A percentile compares a stretch with the other conserved stretches of the same genome.
Evolutionary conservation across 2,888 invertebrate genomes (phyloP).

Genomic region (Cephus pygmeus): DNA sequence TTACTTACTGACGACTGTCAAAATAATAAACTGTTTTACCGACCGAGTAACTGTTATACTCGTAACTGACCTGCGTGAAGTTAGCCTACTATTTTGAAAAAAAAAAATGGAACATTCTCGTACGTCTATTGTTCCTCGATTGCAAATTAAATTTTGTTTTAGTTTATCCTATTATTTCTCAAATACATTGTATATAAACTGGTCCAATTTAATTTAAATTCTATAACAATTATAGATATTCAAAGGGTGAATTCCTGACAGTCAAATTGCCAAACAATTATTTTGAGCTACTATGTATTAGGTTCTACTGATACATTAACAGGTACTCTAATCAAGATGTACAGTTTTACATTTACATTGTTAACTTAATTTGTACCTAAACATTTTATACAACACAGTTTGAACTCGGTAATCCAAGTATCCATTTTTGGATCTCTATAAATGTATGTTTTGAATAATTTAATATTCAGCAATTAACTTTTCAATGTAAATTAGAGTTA

Average conservation of each 20-base stretch:
- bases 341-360: not conserved
- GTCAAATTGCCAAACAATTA: not conserved
- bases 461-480: not conserved
- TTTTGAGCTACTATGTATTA: not conserved
- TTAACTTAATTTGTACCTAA: not conserved
- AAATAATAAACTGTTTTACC: constrained; percentile 57
- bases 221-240: not conserved
- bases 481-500: not conserved
- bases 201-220: not conserved
- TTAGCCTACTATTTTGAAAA: not conserved
- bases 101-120: not conserved
- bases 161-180: too few relatives aligned
- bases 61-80: not conserved
- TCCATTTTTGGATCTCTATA: not conserved
- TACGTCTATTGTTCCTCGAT: not conserved
- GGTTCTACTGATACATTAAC: not conserved
- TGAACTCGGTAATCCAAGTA: not conserved
- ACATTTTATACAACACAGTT: not conserved
- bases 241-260: not conserved
- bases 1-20: constrained; percentile 56
- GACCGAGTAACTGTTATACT: constrained; percentile 21
- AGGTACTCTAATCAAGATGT: not conserved
- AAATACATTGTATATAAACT: too few relatives aligned
- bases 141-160: too few relatives aligned
- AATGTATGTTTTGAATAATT: not conserved